Evolutionary conservation across 2,888 invertebrate species (phyloP).

Genomic region (Podotricha telesiphe): DNA sequence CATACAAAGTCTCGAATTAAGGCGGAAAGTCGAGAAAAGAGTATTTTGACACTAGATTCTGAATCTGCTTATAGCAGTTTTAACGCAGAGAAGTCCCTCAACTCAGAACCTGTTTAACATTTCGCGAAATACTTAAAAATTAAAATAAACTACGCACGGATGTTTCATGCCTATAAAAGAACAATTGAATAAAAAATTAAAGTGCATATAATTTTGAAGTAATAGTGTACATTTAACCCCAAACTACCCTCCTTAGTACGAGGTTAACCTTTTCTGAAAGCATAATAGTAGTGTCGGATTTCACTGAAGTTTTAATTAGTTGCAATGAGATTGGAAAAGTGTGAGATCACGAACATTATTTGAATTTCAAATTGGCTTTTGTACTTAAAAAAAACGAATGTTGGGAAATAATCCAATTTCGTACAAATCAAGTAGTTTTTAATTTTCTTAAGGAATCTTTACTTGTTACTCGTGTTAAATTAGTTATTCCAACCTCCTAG

Average conservation of each 20-base stretch:
- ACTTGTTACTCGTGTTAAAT: no score
- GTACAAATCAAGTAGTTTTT: slow-evolving; percentile 17
- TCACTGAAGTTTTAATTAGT: slow-evolving; percentile 82
- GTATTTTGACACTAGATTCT: no score
- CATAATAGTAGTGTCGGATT: slow-evolving; percentile 78
- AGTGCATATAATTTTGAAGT: background rate
- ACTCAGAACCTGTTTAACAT: no score
- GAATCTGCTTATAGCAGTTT: no score
- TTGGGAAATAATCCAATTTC: slow-evolving; percentile 40
- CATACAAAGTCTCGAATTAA: no score
- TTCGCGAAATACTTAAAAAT: no score
- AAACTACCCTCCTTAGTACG: slow-evolving; percentile 41
- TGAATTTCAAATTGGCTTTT: slow-evolving; percentile 57
- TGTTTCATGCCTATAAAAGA: no score
- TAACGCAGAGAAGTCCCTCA: no score
- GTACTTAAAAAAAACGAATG: slow-evolving; percentile 40
- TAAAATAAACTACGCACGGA: no score
- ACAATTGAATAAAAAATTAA: no score
- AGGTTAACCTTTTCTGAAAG: slow-evolving; percentile 68
- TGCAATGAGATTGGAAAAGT: slow-evolving; percentile 71
- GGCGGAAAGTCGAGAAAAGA: no score
- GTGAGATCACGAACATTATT: slow-evolving; percentile 55
- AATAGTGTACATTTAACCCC: slow-evolving; percentile 41
- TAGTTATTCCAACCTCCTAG: no score
- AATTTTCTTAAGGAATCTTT: slow-evolving; percentile 2